Conservation (phyloP, 2,113 vertebrate species). For the Stegastes partitus region DNA sequence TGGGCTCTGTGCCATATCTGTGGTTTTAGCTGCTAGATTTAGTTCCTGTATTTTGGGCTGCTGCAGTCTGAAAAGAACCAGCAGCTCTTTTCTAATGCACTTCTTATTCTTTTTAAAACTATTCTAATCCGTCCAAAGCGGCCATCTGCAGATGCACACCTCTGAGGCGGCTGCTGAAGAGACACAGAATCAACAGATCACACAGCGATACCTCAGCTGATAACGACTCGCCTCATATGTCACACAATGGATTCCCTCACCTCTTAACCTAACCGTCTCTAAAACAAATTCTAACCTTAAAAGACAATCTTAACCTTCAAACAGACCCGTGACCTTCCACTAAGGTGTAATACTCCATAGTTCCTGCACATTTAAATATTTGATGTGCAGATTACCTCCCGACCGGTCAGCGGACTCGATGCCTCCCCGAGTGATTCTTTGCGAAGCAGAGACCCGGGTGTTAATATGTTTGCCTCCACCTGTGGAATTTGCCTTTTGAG, state of each 20-base stretch:
- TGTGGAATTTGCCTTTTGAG: slow-evolving; percentile 13
- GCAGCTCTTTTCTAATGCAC: too few species aligned
- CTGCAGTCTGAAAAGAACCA: neutral
- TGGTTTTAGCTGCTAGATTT: too few species aligned
- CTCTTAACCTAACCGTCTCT: neutral
- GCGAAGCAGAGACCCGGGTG: slow-evolving; percentile 12
- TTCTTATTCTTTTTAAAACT: too few species aligned
- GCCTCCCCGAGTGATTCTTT: slow-evolving; percentile 13
- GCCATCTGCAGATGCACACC: slow-evolving; percentile 12
- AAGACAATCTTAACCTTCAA: neutral
- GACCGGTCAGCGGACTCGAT: slow-evolving; percentile 22
- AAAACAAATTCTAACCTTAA: neutral
- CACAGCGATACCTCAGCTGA: neutral
- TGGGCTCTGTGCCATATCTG: too few species aligned
- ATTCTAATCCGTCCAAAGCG: neutral
- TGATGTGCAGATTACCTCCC: slow-evolving; percentile 29
- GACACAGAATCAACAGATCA: neutral
- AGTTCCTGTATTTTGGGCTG: neutral
- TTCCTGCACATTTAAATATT: slow-evolving; percentile 53
- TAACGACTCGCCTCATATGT: neutral
- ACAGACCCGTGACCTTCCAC: neutral
- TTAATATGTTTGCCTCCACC: slow-evolving; percentile 26
- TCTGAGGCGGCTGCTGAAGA: neutral
- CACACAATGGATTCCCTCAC: too few species aligned
- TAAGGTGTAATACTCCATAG: neutral